A percentile compares a stretch with the other conserved stretches of the same genome.
Evolutionary conservation across 2,797 vertebrate species (phyloP).

Genomic region (Tolypeutes matacus): DNA sequence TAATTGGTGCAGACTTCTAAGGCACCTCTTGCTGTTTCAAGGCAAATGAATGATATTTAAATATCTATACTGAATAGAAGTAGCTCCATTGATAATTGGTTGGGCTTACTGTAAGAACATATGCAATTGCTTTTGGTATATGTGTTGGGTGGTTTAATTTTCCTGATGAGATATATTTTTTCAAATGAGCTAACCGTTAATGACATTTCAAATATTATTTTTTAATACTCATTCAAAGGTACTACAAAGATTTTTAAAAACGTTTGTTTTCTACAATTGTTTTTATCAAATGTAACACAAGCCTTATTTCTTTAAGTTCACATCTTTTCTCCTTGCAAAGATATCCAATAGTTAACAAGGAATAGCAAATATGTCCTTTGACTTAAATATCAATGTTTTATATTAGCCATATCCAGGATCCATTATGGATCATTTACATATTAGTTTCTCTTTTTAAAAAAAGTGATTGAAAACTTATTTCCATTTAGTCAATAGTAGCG

Average conservation of each 20-base stretch:
- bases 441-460: slow-evolving; percentile 7
- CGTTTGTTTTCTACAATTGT: background rate
- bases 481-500: background rate
- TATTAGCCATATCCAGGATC: background rate
- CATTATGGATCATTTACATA: background rate
- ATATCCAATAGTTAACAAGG: background rate
- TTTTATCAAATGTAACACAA: background rate
- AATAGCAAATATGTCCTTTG: background rate
- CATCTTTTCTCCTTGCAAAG: background rate
- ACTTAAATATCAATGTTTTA: background rate
- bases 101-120: background rate
- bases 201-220: background rate
- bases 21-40: background rate
- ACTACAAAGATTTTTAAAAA: background rate
- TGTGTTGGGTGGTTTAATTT: background rate
- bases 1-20: background rate
- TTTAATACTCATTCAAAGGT: background rate
- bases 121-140: background rate
- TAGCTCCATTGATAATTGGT: background rate
- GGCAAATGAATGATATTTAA: background rate
- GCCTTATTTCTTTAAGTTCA: background rate
- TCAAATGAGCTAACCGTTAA: background rate
- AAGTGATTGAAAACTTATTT: background rate
- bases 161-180: background rate
- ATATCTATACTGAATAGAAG: background rate